Base-by-base conservation (phyloP, 1,140 invertebrate species). In the Camponotus pennsylvanicus region DNA sequence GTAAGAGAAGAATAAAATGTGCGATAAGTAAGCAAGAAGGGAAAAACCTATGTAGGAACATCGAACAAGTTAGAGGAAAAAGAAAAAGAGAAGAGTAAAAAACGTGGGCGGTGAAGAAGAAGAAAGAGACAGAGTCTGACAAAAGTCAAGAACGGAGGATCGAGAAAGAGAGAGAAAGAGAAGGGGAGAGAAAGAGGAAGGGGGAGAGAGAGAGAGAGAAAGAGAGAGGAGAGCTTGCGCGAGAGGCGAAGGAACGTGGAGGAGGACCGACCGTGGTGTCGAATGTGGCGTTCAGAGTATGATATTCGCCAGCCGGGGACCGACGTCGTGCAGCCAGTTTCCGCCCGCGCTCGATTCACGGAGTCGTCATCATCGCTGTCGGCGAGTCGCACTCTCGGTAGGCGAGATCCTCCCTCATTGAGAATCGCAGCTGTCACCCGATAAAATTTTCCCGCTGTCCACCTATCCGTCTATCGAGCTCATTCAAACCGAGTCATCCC, bases 201-300 rank as follows among this genome's bases (percentile, higher is more conserved):
- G 42, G 42, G 2, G 42, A 49, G 45, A 13, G 42, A 18, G 49
- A 32, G 57, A 15, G 42, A 32, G 57, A 70, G 49, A 78, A n/a
- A 34, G 42, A 34, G 66, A 87, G 32, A 79, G 52, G n/a, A 86
- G 86, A 61, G 71, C 73, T 76, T 86, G 87, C 87, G 87, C 87
- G 82, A 85, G 79, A 77, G 76, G 63, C 83, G 87, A 69, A 79
- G 67, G 77, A 83, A 82, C 40, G 63, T 77, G 73, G 75, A 69
- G 71, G 82, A 85, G 82, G 82, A 85, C 71, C 73, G 61, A 82
- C 52, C 67, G 79, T 78, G 75, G 77, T 64, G 61, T 49, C 69
- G 69, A 84, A 84, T 84, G 80, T 84, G 71, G 40, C 70, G 45
- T 82, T 71, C 67, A 69, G 79, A 73, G 69, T 83, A 75, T 42